Evolutionary conservation across 2,797 vertebrate species (phyloP).

Genomic region (Cottoperca gobio): DNA sequence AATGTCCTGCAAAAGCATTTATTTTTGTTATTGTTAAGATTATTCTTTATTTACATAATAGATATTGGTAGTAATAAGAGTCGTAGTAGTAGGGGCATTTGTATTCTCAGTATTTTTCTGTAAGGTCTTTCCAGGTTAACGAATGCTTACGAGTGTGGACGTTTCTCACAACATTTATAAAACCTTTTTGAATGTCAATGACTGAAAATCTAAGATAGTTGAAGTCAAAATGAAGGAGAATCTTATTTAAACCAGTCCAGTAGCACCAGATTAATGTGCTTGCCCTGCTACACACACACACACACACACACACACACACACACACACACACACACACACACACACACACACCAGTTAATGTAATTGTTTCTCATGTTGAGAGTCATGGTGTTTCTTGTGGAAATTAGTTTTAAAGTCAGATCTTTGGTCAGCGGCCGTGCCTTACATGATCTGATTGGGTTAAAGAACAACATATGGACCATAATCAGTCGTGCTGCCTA

Average conservation of each 20-base stretch:
- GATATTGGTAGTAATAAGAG: not conserved
- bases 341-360: constrained; percentile 10
- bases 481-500: constrained; percentile 16
- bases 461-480: constrained; percentile 15
- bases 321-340: too few relatives aligned
- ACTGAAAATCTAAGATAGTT: not conserved
- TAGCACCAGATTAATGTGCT: not conserved
- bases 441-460: constrained; percentile 17
- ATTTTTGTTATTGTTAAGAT: not conserved
- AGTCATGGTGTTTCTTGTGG: constrained; percentile 6
- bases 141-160: not conserved
- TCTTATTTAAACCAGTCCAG: not conserved
- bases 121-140: not conserved
- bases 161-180: not conserved
- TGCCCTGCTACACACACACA: constrained; percentile 1
- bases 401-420: constrained; percentile 8
- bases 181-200: not conserved
- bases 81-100: not conserved
- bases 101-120: not conserved
- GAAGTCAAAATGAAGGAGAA: not conserved
- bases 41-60: not conserved
- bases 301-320: too few relatives aligned
- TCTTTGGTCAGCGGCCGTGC: not conserved
- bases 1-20: not conserved
- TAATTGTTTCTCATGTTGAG: constrained; percentile 24